These are phyloP conservation scores for Campoletis sonorensis DNA, from an alignment of 1,140 invertebrate species.

Conservation along the genomic window DNA sequence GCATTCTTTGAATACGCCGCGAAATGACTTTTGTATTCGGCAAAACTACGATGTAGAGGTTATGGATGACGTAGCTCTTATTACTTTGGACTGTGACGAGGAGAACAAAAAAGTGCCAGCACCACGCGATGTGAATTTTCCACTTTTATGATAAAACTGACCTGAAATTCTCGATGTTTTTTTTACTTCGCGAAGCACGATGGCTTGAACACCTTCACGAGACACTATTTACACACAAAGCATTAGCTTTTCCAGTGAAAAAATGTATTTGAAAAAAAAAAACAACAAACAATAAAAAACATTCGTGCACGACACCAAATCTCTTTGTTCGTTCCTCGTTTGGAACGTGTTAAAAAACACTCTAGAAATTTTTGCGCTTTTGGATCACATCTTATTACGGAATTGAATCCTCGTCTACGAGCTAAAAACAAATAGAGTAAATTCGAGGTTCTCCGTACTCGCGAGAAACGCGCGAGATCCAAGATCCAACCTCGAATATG, in stretches of 20 bases:
- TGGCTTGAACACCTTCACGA: too few species aligned
- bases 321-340: neutral
- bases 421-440: neutral
- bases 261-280: too few species aligned
- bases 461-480: neutral
- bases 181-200: too few species aligned
- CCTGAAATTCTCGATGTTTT: too few species aligned
- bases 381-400: neutral
- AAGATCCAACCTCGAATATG: neutral
- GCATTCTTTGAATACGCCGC: neutral
- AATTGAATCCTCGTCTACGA: neutral
- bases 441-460: neutral
- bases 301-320: neutral
- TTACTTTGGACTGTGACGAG: neutral
- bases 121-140: neutral
- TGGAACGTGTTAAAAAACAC: neutral
- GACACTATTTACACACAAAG: too few species aligned
- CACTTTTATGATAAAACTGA: too few species aligned
- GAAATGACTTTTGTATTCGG: neutral
- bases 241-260: too few species aligned
- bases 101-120: slow-evolving; percentile 2
- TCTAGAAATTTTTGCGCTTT: neutral
- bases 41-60: slow-evolving; percentile 5
- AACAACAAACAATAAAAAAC: too few species aligned
- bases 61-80: slow-evolving; percentile 16